These are phyloP conservation scores for Scomberomorus guttatus DNA, from an alignment of 2,797 vertebrate genomes.

Conservation along the genomic window DNA sequence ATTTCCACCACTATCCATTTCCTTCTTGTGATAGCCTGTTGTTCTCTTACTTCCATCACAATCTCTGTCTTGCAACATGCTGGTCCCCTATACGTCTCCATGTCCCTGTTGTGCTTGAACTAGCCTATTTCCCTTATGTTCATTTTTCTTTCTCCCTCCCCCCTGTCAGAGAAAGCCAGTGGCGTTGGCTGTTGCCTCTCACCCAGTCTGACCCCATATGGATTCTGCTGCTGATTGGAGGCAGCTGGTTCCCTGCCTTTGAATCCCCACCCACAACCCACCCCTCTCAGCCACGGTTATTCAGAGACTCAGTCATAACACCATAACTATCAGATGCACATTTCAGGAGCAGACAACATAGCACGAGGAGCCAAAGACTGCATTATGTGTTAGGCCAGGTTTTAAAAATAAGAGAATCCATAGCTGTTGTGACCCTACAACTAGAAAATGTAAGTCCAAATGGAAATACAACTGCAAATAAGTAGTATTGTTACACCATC, in stretches of 20 bases:
- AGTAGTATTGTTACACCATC: not conserved
- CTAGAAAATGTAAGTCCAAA: not conserved
- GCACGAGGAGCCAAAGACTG: conserved; percentile 19
- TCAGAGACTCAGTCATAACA: conserved; percentile 46
- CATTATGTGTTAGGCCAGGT: not conserved
- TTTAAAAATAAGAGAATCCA: not conserved
- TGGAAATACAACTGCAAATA: conserved; percentile 2
- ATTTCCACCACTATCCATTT: conserved; percentile 26
- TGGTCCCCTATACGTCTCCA: not conserved
- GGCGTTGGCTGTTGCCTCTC: conserved; percentile 43
- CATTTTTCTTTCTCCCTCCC: conserved; percentile 22
- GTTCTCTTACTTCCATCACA: conserved; percentile 30
- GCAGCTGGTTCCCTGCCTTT: conserved; percentile 55
- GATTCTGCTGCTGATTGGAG: conserved; percentile 62
- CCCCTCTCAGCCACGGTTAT: conserved; percentile 43
- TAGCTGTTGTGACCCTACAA: not conserved
- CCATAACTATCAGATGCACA: conserved; percentile 46
- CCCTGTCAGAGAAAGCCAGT: conserved; percentile 27
- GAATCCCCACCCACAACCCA: conserved; percentile 37
- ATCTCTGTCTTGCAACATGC: conserved; percentile 9
- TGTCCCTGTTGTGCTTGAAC: not conserved
- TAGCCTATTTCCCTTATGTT: conserved; percentile 22
- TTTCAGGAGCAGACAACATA: conserved; percentile 38
- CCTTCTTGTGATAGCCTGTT: not conserved
- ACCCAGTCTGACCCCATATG: conserved; percentile 55